Base-by-base conservation (phyloP, 64 coral and sea anemone species). In the Astreopora myriophthalma region DNA sequence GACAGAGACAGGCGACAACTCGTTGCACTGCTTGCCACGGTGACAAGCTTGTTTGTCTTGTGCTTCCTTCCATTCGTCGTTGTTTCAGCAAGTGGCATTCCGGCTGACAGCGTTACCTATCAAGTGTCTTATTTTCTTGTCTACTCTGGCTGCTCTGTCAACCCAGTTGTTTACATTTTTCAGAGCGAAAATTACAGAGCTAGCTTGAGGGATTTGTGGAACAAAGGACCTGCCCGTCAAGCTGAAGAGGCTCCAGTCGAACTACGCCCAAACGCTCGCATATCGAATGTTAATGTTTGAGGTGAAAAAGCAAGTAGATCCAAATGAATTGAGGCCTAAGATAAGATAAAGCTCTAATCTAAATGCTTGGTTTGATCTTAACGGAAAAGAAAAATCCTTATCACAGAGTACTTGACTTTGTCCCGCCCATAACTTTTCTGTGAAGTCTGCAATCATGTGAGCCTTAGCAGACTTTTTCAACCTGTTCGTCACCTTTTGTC, bases 111-210 rank as follows among this genome's bases (percentile, higher is more conserved):
- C 16, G 55, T 60, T 13, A 30, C 78, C 78, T 19, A 89, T 22
- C 35, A 89, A 8, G 37, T 37, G 13, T 78, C 73, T 5, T 32
- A 34, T 19, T 71, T 89, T 30, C 73, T 79, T 27, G 12, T 64
- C 20, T 89, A 77, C 73, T 17, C 16, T 5, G 40, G 35, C 13
- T 67, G 51, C 52, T 60, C 52, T 48, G 8, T 78, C 4, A 89
- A 89, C 66, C 87, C 87, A 2, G 19, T 89, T 34, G 33, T 89
- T 27, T 89, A 89, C 24, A 51, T 77, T 63, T 89, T 89, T 46
- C 87, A 89, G 66, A 89, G 73, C 28, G 31, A 76, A 65, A 89
- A 77, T 62, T 89, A 89, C 13, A 89, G 87, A 78, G 7, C 61
- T 13, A 73, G 73, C n/a, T 89, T 89, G 22, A 62, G 11, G 23